Percentiles rank a stretch among this genome's conserved stretches.
Evolutionary conservation across 2,888 invertebrate species (phyloP).

Genomic region (Tethea ocularis): DNA sequence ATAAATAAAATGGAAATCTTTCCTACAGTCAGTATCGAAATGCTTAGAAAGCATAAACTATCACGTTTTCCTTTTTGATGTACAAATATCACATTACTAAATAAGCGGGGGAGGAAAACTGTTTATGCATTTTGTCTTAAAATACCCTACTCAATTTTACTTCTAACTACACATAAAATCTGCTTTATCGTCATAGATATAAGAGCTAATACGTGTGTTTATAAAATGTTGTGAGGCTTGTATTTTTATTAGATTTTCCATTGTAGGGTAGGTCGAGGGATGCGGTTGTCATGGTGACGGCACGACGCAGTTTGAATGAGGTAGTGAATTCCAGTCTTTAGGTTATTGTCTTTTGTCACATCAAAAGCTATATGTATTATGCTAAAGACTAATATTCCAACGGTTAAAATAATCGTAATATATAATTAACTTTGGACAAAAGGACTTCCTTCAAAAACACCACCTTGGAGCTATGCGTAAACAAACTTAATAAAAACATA

Average conservation of each 20-base stretch:
- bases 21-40: slow-evolving; percentile 10
- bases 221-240: slow-evolving; percentile 27
- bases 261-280: slow-evolving; percentile 49
- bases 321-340: not conserved
- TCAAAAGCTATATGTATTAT: not conserved
- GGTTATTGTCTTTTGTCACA: not conserved
- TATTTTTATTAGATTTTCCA: slow-evolving; percentile 47
- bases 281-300: slow-evolving; percentile 52
- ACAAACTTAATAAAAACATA: too few relatives aligned
- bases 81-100: slow-evolving; percentile 59
- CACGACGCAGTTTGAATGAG: slow-evolving; percentile 36
- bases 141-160: not conserved
- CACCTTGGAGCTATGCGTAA: too few relatives aligned
- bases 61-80: slow-evolving; percentile 42
- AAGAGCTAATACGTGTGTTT: not conserved
- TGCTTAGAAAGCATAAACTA: slow-evolving; percentile 36
- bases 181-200: not conserved
- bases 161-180: slow-evolving; percentile 1
- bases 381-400: not conserved
- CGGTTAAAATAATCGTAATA: not conserved
- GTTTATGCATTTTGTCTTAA: slow-evolving; percentile 34
- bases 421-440: too few relatives aligned
- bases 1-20: not conserved
- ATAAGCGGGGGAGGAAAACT: slow-evolving; percentile 56
- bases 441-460: too few relatives aligned